Conservation (phyloP, 2,113 vertebrate genomes). For the Danio rerio region GRCz12tu NC_133192.1:13177501-13178000, state of each 20-base stretch:
- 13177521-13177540: too few species aligned
- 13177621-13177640: not conserved
- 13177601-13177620: too few species aligned
- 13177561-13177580: too few species aligned
- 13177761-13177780: not conserved
- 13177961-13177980: not conserved
- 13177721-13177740: too few species aligned
- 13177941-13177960: constrained; percentile 3
- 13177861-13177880: not conserved
- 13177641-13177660: not conserved
- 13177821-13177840: not conserved
- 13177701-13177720: too few species aligned
- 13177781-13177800: constrained; percentile 18
- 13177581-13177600: too few species aligned
- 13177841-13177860: not conserved
- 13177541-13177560: too few species aligned
- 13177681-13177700: not conserved
- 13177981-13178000: not conserved
- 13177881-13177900: constrained; percentile 7
- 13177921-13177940: constrained; percentile 5
- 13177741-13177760: not conserved
- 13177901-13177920: not conserved
- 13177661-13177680: not conserved
- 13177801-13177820: not conserved
- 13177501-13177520: too few species aligned